Evolutionary conservation across 2,797 vertebrate genomes (phyloP).

Genomic region (Sebastes minor): DNA sequence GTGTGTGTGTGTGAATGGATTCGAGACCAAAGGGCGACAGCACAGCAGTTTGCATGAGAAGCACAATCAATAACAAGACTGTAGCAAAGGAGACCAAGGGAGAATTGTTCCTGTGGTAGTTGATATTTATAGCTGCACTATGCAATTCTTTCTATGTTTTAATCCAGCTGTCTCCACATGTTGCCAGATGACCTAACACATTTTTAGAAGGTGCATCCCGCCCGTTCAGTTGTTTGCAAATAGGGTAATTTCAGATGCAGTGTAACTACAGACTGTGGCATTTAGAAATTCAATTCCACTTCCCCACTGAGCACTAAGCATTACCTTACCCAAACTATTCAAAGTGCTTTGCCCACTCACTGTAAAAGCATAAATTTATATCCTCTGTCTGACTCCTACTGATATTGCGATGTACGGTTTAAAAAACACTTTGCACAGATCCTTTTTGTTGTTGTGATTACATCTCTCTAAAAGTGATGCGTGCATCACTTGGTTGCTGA

Average conservation of each 20-base stretch:
- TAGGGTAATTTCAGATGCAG: background rate
- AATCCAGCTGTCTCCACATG: background rate
- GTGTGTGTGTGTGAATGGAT: background rate
- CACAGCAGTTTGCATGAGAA: slow-evolving; percentile 32
- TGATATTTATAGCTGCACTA: slow-evolving; percentile 5
- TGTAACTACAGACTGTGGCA: background rate
- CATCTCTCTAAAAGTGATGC: slow-evolving; percentile 20
- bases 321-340: slow-evolving; percentile 14
- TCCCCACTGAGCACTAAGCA: slow-evolving; percentile 18
- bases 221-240: background rate
- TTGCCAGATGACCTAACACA: background rate
- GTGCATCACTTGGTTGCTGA: slow-evolving; percentile 33
- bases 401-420: slow-evolving; percentile 8
- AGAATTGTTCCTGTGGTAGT: slow-evolving; percentile 5
- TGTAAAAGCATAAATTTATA: slow-evolving; percentile 27
- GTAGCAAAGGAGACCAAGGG: background rate
- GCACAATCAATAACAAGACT: slow-evolving; percentile 34
- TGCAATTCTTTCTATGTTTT: slow-evolving; percentile 6
- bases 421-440: slow-evolving; percentile 31
- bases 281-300: slow-evolving; percentile 3
- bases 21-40: slow-evolving; percentile 30
- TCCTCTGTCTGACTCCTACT: slow-evolving; percentile 22
- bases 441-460: slow-evolving; percentile 34
- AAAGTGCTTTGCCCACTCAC: slow-evolving; percentile 19
- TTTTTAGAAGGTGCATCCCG: background rate